Evolutionary conservation across 2,888 invertebrate genomes (phyloP).

Genomic region (Apeira syringaria): DNA sequence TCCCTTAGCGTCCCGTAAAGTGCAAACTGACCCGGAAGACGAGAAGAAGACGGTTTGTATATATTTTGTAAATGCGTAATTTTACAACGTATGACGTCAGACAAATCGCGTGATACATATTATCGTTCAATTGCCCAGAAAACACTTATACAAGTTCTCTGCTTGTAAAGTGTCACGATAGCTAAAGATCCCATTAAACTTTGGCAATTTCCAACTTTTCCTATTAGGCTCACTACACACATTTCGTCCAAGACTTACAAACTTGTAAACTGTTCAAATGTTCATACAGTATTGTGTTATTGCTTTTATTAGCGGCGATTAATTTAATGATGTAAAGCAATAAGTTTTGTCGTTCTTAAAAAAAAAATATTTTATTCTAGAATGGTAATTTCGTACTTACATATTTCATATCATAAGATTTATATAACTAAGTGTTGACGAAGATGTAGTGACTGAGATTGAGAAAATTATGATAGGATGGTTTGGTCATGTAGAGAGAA

Average conservation of each 20-base stretch:
- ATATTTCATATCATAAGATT: no score
- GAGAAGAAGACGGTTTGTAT: no score
- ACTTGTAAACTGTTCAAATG: slow-evolving; percentile 35
- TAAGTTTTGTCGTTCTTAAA: slow-evolving; percentile 4
- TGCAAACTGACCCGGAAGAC: no score
- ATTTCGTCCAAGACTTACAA: slow-evolving; percentile 37
- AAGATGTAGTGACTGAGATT: no score
- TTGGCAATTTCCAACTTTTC: slow-evolving; percentile 74
- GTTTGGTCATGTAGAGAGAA: no score
- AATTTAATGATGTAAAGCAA: no score
- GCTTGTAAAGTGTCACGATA: slow-evolving; percentile 73
- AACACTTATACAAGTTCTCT: slow-evolving; percentile 58
- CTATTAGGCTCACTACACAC: slow-evolving; percentile 68
- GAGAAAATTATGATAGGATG: no score
- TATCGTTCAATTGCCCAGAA: slow-evolving; percentile 55
- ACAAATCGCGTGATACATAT: slow-evolving; percentile 35
- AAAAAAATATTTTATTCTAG: background rate
- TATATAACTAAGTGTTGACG: no score
- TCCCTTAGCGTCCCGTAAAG: no score
- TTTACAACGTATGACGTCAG: no score
- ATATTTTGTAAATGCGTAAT: no score
- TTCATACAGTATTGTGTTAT: slow-evolving; percentile 30
- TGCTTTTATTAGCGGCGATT: slow-evolving; percentile 15
- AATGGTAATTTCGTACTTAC: no score
- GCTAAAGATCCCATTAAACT: slow-evolving; percentile 76